Base-by-base conservation (phyloP, 2,888 invertebrate genomes). In the Chrysolina oricalcia region DNA sequence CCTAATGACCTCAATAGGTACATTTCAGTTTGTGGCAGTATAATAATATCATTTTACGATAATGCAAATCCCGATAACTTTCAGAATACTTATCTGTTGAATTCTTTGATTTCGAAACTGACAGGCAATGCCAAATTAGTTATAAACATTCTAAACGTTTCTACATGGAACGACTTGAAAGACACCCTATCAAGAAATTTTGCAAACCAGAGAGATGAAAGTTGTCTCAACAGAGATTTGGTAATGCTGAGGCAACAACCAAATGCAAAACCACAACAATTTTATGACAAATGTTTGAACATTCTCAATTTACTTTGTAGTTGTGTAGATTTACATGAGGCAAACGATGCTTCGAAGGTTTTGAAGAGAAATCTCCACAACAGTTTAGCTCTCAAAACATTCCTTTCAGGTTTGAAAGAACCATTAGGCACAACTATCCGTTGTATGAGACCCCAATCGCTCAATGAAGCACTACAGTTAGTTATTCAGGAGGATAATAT, bases 181-280 rank as follows among this genome's bases (percentile, higher is more conserved):
- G 19, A 11, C 15, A 27, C 63, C 21, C 43, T 78, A 53, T 68
- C 78, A 72, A 35, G 35, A 35, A 35, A 35, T 8, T 35, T 35
- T 48, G 70, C 78, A 35, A 73, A 80, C 66, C 75, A 75, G 50
- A 67, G 78, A 17, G 74, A 78, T 53, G 78, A 80, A 63, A 68
- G 66, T n/a, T n/a, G n/a, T n/a, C n/a, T n/a, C n/a, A n/a, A n/a
- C n/a, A n/a, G n/a, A n/a, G n/a, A 79, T 71, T 59, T 79, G 19
- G 71, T 77, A n/a, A 69, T 76, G 69, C 8, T 79, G 46, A 70
- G 67, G 66, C 79, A 80, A 74, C 40, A 48, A 65, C 23, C 56
- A 17, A 63, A 75, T 48, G 80, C 78, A 70, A 76, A 65, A 43
- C 77, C 77, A 19, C 76, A 80, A 74, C 68, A 80, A 72, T 80